A percentile compares a stretch with the other conserved stretches of the same genome.
phyloP scores from a whole-genome alignment of 2,113 vertebrate genomes.

The Pungitius pungitius region DNA sequence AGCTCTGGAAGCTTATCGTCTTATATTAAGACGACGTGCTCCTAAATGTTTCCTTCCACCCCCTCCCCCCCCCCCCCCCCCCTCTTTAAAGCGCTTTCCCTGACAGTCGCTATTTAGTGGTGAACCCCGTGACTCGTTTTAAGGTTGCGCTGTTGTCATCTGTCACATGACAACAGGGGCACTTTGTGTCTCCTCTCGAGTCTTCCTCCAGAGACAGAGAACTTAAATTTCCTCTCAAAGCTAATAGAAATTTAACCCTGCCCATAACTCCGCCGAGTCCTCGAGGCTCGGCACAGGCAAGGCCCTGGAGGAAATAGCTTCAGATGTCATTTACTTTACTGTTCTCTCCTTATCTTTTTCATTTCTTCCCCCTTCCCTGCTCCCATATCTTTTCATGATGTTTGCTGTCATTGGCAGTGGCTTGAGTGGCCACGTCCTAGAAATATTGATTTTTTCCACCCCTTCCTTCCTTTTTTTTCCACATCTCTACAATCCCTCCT shows the following conservation, averaged over 20 bases:
- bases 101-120: slow-evolving; percentile 66
- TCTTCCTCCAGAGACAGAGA: slow-evolving; percentile 70
- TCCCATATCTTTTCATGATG: slow-evolving; percentile 85
- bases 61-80: slow-evolving; percentile 39
- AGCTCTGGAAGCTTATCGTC: slow-evolving; percentile 21
- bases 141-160: slow-evolving; percentile 68
- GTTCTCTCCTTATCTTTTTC: slow-evolving; percentile 85
- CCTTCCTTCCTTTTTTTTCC: slow-evolving; percentile 10
- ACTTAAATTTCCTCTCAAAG: slow-evolving; percentile 77
- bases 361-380: slow-evolving; percentile 78
- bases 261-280: slow-evolving; percentile 78
- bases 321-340: slow-evolving; percentile 86
- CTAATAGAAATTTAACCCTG: slow-evolving; percentile 84
- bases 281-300: slow-evolving; percentile 69
- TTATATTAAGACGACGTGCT: slow-evolving; percentile 59
- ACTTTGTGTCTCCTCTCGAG: slow-evolving; percentile 67
- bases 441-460: slow-evolving; percentile 83
- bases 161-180: slow-evolving; percentile 74
- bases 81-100: slow-evolving; percentile 54
- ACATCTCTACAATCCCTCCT: slow-evolving; percentile 30
- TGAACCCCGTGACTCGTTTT: slow-evolving; percentile 65
- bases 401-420: slow-evolving; percentile 81
- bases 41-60: slow-evolving; percentile 56
- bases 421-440: slow-evolving; percentile 76
- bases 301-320: slow-evolving; percentile 81